phyloP scores from a whole-genome alignment of 2,797 vertebrate genomes.

The Thalassophryne amazonica region DNA sequence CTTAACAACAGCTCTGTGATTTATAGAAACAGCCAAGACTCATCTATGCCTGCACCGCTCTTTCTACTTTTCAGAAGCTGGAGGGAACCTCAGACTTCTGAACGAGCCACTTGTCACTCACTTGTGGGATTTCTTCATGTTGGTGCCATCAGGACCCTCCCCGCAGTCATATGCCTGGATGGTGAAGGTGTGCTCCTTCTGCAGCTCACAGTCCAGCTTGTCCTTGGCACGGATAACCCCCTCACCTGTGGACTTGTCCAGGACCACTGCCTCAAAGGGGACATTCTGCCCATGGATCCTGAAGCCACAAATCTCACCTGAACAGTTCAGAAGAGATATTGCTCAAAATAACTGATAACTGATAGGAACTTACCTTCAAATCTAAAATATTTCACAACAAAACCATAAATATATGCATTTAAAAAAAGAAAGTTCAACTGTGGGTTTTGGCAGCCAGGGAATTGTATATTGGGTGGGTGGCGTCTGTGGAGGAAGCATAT shows the following conservation, averaged over 20 bases:
- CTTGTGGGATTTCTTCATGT: slow-evolving; percentile 97
- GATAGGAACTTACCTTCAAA: slow-evolving; percentile 3
- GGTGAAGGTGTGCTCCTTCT: slow-evolving; percentile 96
- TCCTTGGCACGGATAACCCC: slow-evolving; percentile 92
- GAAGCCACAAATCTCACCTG: slow-evolving; percentile 99
- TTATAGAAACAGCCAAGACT: too few species aligned
- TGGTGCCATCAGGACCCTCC: slow-evolving; percentile 88
- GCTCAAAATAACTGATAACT: slow-evolving; percentile 35
- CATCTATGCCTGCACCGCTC: too few species aligned
- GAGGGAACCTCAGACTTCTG: background rate
- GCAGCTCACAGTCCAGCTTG: slow-evolving; percentile 95
- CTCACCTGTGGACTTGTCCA: slow-evolving; percentile 97
- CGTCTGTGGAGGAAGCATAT: slow-evolving; percentile 89
- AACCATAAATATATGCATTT: slow-evolving; percentile 59
- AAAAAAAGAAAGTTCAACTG: slow-evolving; percentile 75
- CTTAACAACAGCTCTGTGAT: too few species aligned
- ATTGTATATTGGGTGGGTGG: slow-evolving; percentile 78
- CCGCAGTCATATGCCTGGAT: slow-evolving; percentile 98
- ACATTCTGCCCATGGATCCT: slow-evolving; percentile 96
- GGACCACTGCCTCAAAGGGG: slow-evolving; percentile 95
- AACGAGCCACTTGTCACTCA: slow-evolving; percentile 65
- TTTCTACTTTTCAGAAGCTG: too few species aligned
- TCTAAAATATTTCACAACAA: slow-evolving; percentile 35
- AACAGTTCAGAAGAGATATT: slow-evolving; percentile 53
- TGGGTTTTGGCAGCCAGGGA: slow-evolving; percentile 87